These are phyloP conservation scores for Rhopilema esculentum DNA, from an alignment of 30 jellyfish, hydroid and myxozoan species.

Conservation along the genomic window DNA sequence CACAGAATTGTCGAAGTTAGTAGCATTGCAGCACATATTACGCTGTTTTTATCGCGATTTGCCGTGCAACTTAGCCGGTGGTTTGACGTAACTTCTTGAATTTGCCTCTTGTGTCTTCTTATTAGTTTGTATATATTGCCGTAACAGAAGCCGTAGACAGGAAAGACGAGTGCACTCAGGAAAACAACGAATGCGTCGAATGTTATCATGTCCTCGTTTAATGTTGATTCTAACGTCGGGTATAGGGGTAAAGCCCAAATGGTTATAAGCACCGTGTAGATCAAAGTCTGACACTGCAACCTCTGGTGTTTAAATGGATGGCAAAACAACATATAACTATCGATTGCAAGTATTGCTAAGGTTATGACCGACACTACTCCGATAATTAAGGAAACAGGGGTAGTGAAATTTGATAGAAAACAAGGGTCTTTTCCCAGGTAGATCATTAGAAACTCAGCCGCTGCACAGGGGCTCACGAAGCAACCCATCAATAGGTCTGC, in stretches of 20 bases:
- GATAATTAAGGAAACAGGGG: slow-evolving; percentile 33
- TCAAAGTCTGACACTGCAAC: slow-evolving; percentile 9
- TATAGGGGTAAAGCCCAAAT: slow-evolving; percentile 45
- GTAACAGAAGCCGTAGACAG: slow-evolving; percentile 20
- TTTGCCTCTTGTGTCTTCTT: slow-evolving; percentile 44
- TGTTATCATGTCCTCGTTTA: not conserved
- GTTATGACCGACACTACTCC: slow-evolving; percentile 50
- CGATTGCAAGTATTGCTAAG: slow-evolving; percentile 45
- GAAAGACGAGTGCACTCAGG: slow-evolving; percentile 16
- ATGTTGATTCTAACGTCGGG: slow-evolving; percentile 34
- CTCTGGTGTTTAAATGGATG: slow-evolving; percentile 43
- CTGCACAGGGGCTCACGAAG: slow-evolving; percentile 49
- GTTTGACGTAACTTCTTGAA: slow-evolving; percentile 5
- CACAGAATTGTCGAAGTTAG: slow-evolving; percentile 30
- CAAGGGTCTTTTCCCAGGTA: slow-evolving; percentile 31
- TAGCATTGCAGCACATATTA: slow-evolving; percentile 23
- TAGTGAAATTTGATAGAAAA: slow-evolving; percentile 15
- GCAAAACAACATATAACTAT: slow-evolving; percentile 38
- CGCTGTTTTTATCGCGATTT: slow-evolving; percentile 17
- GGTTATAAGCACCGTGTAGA: not conserved
- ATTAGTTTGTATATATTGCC: slow-evolving; percentile 25
- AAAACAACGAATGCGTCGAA: slow-evolving; percentile 24
- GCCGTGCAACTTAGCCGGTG: not conserved
- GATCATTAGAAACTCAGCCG: slow-evolving; percentile 26
- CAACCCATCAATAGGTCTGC: slow-evolving; percentile 45